phyloP scores from a whole-genome alignment of 2,888 invertebrate species.

The Pseudococcus jackbeardsleyi region DNA sequence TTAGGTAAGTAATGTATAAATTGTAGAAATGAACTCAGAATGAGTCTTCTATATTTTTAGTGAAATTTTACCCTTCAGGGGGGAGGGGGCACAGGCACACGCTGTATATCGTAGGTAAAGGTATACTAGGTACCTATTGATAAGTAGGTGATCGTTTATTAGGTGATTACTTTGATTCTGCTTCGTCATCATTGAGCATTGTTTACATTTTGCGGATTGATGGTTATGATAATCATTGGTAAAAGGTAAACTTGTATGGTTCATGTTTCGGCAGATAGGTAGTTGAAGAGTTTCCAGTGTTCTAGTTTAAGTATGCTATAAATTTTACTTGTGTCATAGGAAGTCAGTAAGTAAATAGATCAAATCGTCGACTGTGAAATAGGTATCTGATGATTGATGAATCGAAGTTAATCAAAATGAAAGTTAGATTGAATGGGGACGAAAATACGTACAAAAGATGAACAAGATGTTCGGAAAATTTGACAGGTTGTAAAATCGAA shows the following conservation, averaged over 20 bases:
- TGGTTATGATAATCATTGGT: neutral
- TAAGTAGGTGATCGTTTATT: neutral
- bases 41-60: too few species aligned
- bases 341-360: neutral
- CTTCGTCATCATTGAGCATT: neutral
- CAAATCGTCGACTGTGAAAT: neutral
- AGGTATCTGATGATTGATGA: neutral
- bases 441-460: too few species aligned
- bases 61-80: too few species aligned
- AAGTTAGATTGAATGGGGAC: too few species aligned
- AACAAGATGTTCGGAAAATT: too few species aligned
- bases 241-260: neutral
- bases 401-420: neutral
- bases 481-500: too few species aligned
- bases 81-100: too few species aligned
- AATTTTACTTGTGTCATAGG: neutral
- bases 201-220: conserved; percentile 1
- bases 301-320: neutral
- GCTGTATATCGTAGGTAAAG: too few species aligned
- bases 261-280: neutral
- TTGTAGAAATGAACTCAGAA: too few species aligned
- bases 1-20: too few species aligned
- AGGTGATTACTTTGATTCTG: conserved; percentile 8
- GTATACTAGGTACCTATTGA: neutral
- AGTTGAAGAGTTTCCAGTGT: neutral